Evolutionary conservation across 2,888 invertebrate genomes (phyloP), one percentile per base, ranked within the genome.

Genomic region (Lasioglossum leucozonium): DNA sequence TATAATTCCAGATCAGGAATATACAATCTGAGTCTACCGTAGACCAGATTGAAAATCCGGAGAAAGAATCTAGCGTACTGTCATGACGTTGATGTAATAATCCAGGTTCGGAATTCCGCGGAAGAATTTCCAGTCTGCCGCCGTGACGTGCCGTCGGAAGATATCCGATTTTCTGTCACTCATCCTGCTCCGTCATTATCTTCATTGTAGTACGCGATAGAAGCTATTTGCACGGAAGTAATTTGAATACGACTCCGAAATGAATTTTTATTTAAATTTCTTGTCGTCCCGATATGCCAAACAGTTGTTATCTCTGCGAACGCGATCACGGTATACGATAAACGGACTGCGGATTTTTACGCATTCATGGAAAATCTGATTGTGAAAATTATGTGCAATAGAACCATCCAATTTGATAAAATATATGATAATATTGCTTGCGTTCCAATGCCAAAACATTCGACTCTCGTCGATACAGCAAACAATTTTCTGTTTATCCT

Each of bases 61-160:
- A 26, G 26, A 69, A 84, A 77, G 77, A 84, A 77, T 84, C 77
- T 34, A 37, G 51, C 72, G 26, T 40, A 51, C 74, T 77, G 72
- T 77, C 73, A 26, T 75, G 80, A 80, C 85, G 71, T 71, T 85
- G 85, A 84, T 67, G 80, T 85, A 84, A 85, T 85, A 85, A 84
- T 84, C 77, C 78, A 13, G 42, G 69, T 81, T 81, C 72, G 85
- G 62, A 86, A 78, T 84, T 71, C 73, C 51, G 37, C 58, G 55
- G 72, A 84, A 75, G 44, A 77, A 71, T 34, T 81, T 81, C 30
- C 34, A 65, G 18, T 47, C 51, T 44, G 74, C 16, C 73, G 44
- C 51, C 34, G 47, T 62, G 51, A 79, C 65, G 34, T 42, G 51
- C 47, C 51, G 73, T 79, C 74, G 79, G 69, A 74, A 67, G 58